Conservation (phyloP, 2,888 invertebrate genomes). For the Lobophora halterata region DNA sequence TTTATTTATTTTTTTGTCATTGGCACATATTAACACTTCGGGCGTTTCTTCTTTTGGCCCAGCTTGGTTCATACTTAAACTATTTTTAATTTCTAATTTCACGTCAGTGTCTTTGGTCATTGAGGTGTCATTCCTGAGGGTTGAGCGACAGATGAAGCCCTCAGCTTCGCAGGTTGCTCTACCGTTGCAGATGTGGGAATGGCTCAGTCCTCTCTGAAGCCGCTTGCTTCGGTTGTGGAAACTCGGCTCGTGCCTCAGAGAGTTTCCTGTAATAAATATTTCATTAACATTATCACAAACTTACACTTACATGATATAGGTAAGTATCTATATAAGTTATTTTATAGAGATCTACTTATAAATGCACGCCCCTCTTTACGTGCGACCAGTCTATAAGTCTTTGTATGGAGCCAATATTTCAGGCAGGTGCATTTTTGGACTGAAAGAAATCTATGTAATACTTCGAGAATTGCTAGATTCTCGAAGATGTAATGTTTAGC, state of each 20-base stretch:
- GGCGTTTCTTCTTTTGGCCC: slow-evolving; percentile 4
- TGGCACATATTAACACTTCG: slow-evolving; percentile 9
- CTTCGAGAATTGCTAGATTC: too few relatives aligned
- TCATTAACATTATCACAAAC: too few relatives aligned
- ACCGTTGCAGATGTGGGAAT: slow-evolving; percentile 34
- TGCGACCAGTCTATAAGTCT: too few relatives aligned
- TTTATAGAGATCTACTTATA: too few relatives aligned
- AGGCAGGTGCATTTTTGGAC: too few relatives aligned
- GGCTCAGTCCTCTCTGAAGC: slow-evolving; percentile 21
- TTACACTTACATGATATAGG: too few relatives aligned
- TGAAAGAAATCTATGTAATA: too few relatives aligned
- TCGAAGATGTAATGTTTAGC: too few relatives aligned
- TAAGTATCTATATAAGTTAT: too few relatives aligned
- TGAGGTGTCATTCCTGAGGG: not conserved
- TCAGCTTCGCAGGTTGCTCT: slow-evolving; percentile 1
- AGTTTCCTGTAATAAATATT: slow-evolving; percentile 48
- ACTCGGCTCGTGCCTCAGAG: slow-evolving; percentile 46
- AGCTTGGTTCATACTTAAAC: slow-evolving; percentile 2
- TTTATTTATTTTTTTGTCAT: slow-evolving; percentile 5
- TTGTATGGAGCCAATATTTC: too few relatives aligned
- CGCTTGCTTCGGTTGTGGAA: slow-evolving; percentile 26
- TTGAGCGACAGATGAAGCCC: not conserved
- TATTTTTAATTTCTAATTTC: too few relatives aligned
- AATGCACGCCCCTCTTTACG: too few relatives aligned
- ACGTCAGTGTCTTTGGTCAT: slow-evolving; percentile 7